These are phyloP conservation scores for Nasonia vitripennis DNA, from an alignment of 1,140 invertebrate species.

Conservation along the genomic window DNA sequence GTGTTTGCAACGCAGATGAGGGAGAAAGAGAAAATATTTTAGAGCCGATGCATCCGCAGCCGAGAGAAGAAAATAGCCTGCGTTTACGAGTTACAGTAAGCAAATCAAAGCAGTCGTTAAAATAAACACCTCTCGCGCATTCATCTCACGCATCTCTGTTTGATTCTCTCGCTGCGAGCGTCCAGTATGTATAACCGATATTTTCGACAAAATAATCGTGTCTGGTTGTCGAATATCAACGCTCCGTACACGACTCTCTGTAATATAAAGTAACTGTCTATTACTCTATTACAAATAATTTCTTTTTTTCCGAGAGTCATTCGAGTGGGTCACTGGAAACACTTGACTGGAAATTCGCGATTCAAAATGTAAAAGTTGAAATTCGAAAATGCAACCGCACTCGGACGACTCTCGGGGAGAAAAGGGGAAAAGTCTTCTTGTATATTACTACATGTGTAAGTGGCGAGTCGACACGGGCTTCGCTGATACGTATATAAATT, in stretches of 20 bases:
- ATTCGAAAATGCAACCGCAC: background rate
- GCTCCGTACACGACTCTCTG: background rate
- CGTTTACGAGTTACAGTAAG: background rate
- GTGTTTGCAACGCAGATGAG: too few relatives aligned
- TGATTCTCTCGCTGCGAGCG: background rate
- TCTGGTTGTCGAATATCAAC: background rate
- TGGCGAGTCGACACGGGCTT: background rate
- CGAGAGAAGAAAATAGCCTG: background rate
- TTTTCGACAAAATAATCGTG: constrained; percentile 3
- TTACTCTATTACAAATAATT: background rate
- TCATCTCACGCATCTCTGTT: background rate
- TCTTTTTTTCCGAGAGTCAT: constrained; percentile 24
- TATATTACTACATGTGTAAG: constrained; percentile 9
- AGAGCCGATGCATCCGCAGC: background rate
- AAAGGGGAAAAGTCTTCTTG: constrained; percentile 33
- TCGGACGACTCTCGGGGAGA: constrained; percentile 28
- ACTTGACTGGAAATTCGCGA: too few relatives aligned
- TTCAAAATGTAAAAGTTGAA: too few relatives aligned
- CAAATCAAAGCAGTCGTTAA: background rate
- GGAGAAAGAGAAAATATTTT: background rate
- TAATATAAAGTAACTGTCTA: constrained; percentile 2
- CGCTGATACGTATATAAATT: background rate
- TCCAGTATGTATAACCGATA: background rate
- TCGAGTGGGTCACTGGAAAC: background rate
- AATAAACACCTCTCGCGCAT: background rate